Conservation (phyloP, 1,140 invertebrate species). For the Zaprionus capensis region DNA sequence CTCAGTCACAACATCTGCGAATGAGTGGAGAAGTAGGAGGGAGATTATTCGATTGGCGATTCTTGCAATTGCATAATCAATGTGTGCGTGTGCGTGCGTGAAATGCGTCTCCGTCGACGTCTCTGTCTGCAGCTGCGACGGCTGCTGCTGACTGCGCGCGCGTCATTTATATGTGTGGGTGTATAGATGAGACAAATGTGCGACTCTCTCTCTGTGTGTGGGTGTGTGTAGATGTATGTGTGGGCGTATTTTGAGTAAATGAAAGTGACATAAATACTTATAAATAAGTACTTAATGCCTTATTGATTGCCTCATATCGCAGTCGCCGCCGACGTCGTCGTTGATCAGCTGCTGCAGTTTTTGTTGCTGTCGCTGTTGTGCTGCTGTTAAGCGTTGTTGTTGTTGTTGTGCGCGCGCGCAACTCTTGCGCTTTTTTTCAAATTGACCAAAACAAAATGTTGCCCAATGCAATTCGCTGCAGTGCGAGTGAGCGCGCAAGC, state of each 20-base stretch:
- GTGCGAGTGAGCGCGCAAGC: not conserved
- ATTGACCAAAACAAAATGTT: conserved; percentile 23
- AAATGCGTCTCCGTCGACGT: conserved; percentile 33
- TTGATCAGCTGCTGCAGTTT: conserved; percentile 33
- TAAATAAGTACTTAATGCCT: conserved; percentile 37
- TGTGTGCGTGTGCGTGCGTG: conserved; percentile 47
- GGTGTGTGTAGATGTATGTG: not conserved
- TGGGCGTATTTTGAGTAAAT: conserved; percentile 26
- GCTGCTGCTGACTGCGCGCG: conserved; percentile 44
- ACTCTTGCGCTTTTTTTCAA: conserved; percentile 24
- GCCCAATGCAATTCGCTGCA: conserved; percentile 24
- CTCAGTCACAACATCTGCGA: not conserved
- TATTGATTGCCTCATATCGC: conserved; percentile 42
- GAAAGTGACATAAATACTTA: conserved; percentile 52
- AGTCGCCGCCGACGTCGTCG: not conserved
- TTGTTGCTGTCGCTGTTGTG: conserved; percentile 13
- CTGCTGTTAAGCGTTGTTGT: conserved; percentile 17
- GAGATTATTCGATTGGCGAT: conserved; percentile 18
- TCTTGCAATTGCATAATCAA: conserved; percentile 55
- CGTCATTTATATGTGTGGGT: conserved; percentile 36
- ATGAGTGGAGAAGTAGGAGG: conserved; percentile 8
- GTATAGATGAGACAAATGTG: conserved; percentile 1
- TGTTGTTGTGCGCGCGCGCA: conserved; percentile 47
- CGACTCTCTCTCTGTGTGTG: conserved; percentile 1
- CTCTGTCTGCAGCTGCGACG: conserved; percentile 30